These are phyloP conservation scores for Ophioninae sp. DNA, from an alignment of 2,888 invertebrate species.

Conservation along the genomic window DNA sequence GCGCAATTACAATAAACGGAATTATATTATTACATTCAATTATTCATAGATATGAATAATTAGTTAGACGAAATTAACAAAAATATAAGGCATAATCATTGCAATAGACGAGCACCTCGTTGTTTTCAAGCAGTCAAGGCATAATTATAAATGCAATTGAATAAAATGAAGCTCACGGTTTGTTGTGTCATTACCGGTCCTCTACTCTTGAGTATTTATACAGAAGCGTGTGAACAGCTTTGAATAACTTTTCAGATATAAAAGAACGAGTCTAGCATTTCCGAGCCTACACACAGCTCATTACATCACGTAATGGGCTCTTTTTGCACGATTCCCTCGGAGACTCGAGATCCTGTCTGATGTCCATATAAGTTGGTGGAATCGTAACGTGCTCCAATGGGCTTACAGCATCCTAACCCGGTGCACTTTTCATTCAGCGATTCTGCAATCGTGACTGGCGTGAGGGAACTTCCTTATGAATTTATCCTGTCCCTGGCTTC, in stretches of 20 bases:
- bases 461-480: neutral
- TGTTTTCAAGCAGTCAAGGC: neutral
- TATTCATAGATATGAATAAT: too few species aligned
- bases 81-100: neutral
- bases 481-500: neutral
- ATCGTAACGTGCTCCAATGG: slow-evolving; percentile 12
- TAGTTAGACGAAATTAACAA: neutral
- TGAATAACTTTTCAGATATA: slow-evolving; percentile 35
- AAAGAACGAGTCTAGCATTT: slow-evolving; percentile 46
- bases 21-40: too few species aligned
- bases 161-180: neutral
- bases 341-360: slow-evolving; percentile 4
- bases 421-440: slow-evolving; percentile 6
- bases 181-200: slow-evolving; percentile 44
- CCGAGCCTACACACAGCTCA: slow-evolving; percentile 22
- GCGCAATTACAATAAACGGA: too few species aligned
- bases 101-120: neutral
- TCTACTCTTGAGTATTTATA: slow-evolving; percentile 26
- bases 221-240: slow-evolving; percentile 49
- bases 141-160: neutral
- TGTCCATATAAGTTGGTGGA: slow-evolving; percentile 28
- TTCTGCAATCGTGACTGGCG: neutral
- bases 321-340: slow-evolving; percentile 29
- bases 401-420: neutral
- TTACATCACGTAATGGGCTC: slow-evolving; percentile 24